Evolutionary conservation across 2,888 invertebrate genomes (phyloP), one percentile per base, ranked within the genome.

Genomic region (Agrenia bidenticulata): DNA sequence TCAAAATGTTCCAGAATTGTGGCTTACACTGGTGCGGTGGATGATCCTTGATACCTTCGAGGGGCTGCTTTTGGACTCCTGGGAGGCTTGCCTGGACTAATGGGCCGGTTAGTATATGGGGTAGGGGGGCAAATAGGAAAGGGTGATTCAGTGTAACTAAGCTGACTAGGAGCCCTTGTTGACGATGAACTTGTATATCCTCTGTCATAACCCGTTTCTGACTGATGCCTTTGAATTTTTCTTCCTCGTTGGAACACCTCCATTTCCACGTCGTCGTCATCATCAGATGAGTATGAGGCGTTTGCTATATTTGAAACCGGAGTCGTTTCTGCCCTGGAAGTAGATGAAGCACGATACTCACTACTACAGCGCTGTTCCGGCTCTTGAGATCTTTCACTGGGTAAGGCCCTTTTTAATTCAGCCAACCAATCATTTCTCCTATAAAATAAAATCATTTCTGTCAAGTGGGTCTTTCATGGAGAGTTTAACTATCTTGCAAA

Each of bases 71-170:
- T 83, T 82, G 69, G 87, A 86, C 76, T 85, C 84, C 67, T 86
- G 79, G 57, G 87, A 86, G 61, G 87, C 87, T 77, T 88, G 81
- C 72, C 87, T 81, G 51, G 86, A 86, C 64, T 85, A 83, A 64
- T 85, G 11, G 76, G 73, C 64, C 73, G 62, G 45, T 76, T 76
- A 49, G 74, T 64, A 57, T 76, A 76, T 7, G 76, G 76, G 15
- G 76, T 76, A 7, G 76, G 74, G 7, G 76, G 76, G 50, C 74
- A 73, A 5, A 69, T 69, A 4, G 76, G 76, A 60, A 76, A 76
- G 2, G 76, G 76, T 5, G 70, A 71, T 37, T 70, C 66, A 24
- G 64, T 55, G 39, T 67, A 61, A 45, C 73, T 70, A 9, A 62
- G 63, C 53, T 72, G 72, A 63, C 73, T 73, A 57, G 72, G 70